A percentile compares a stretch with the other conserved stretches of the same genome.
These are phyloP conservation scores for Plotosus lineatus DNA, from an alignment of 2,113 vertebrate genomes.

Conservation along the genomic window DNA sequence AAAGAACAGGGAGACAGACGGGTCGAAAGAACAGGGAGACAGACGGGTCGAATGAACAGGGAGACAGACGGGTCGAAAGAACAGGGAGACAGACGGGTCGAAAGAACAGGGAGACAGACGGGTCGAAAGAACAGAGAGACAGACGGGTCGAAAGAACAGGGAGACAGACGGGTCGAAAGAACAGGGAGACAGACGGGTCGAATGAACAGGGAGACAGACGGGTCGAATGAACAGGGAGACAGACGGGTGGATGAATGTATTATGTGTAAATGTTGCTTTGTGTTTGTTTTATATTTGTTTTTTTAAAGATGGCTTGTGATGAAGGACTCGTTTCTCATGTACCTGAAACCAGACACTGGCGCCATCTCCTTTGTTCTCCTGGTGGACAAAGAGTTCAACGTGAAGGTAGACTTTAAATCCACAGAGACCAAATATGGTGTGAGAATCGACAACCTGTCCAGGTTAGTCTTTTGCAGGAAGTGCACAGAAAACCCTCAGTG, in stretches of 20 bases:
- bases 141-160: background rate
- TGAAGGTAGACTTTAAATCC: slow-evolving; percentile 92
- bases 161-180: too few species aligned
- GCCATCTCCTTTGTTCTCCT: slow-evolving; percentile 90
- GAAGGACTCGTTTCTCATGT: slow-evolving; percentile 94
- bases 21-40: background rate
- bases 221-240: too few species aligned
- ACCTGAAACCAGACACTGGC: slow-evolving; percentile 91
- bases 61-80: too few species aligned
- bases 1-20: too few species aligned
- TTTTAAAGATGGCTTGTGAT: slow-evolving; percentile 91
- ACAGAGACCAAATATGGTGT: slow-evolving; percentile 93
- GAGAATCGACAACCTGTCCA: slow-evolving; percentile 89
- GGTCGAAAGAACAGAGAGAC: background rate
- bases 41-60: too few species aligned
- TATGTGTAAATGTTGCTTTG: background rate
- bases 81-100: background rate
- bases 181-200: too few species aligned
- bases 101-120: background rate
- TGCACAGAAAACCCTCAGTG: background rate
- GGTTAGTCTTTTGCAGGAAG: slow-evolving; percentile 50
- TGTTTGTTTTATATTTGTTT: too few species aligned
- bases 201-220: background rate
- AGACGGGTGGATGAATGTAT: fast-evolving
- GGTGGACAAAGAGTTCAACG: slow-evolving; percentile 90